phyloP scores from a whole-genome alignment of 1,140 invertebrate genomes.

The Neuroterus valhalla region DNA sequence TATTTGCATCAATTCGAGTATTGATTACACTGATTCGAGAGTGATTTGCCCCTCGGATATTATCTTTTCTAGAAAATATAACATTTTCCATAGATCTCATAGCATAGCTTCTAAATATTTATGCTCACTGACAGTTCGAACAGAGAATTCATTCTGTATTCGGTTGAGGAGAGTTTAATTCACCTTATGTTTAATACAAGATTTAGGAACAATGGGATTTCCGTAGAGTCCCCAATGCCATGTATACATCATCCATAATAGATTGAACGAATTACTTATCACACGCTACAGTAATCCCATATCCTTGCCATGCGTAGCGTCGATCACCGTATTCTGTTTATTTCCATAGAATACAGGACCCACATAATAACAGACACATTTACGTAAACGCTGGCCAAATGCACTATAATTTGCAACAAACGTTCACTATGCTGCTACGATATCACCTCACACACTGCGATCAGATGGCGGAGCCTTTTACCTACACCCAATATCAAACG shows the following conservation, averaged over 20 bases:
- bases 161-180: too few species aligned
- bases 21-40: too few species aligned
- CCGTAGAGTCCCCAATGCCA: neutral
- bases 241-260: constrained; percentile 3
- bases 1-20: too few species aligned
- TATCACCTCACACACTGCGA: constrained; percentile 47
- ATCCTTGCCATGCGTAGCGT: constrained; percentile 11
- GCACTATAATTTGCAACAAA: constrained; percentile 43
- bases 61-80: too few species aligned
- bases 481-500: constrained; percentile 33
- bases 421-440: neutral
- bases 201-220: too few species aligned
- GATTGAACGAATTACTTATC: neutral
- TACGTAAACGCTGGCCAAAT: constrained; percentile 46
- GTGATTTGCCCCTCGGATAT: too few species aligned
- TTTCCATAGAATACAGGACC: neutral
- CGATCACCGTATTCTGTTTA: neutral
- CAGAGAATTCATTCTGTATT: too few species aligned
- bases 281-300: neutral
- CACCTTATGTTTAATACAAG: too few species aligned
- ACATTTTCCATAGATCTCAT: too few species aligned
- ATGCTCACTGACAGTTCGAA: too few species aligned
- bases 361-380: neutral
- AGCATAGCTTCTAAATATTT: too few species aligned
- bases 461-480: constrained; percentile 39